These are phyloP conservation scores for Psilopogon haemacephalus DNA, from an alignment of 2,113 vertebrate species.

Conservation along the genomic window DNA sequence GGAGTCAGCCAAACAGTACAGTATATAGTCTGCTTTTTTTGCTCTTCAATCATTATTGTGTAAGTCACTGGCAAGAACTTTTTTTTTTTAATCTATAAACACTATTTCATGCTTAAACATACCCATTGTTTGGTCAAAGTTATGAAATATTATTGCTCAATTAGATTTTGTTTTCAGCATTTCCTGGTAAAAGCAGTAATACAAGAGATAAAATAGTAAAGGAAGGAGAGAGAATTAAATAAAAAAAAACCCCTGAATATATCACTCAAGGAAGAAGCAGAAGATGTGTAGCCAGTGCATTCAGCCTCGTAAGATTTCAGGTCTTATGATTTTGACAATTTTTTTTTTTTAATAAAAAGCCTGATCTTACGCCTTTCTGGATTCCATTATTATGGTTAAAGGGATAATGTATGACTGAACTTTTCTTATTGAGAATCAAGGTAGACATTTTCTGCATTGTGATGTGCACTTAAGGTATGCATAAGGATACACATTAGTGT, in stretches of 20 bases:
- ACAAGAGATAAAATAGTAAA: slow-evolving; percentile 24
- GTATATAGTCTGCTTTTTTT: not conserved
- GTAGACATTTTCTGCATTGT: not conserved
- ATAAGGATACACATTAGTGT: not conserved
- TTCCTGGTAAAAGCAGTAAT: slow-evolving; percentile 42
- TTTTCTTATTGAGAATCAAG: not conserved
- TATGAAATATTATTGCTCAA: slow-evolving; percentile 65
- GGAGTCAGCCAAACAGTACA: not conserved
- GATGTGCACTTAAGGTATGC: not conserved
- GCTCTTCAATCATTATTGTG: slow-evolving; percentile 37
- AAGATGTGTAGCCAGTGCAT: not conserved
- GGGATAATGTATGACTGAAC: not conserved
- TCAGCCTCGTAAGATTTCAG: not conserved
- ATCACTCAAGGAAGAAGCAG: not conserved
- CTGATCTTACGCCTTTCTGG: not conserved
- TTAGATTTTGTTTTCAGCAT: slow-evolving; percentile 53
- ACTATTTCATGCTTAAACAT: slow-evolving; percentile 55
- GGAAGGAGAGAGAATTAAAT: not conserved
- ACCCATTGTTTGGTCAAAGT: slow-evolving; percentile 57
- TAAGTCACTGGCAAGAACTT: slow-evolving; percentile 41
- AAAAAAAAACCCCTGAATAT: not conserved
- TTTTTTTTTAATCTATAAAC: slow-evolving; percentile 45
- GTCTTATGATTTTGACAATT: not conserved
- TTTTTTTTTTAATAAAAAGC: not conserved
- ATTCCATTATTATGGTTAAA: not conserved